A percentile compares a stretch with the other conserved stretches of the same genome.
These are phyloP conservation scores for Cantharis nigra DNA, from an alignment of 2,888 invertebrate genomes.

Conservation along the genomic window DNA sequence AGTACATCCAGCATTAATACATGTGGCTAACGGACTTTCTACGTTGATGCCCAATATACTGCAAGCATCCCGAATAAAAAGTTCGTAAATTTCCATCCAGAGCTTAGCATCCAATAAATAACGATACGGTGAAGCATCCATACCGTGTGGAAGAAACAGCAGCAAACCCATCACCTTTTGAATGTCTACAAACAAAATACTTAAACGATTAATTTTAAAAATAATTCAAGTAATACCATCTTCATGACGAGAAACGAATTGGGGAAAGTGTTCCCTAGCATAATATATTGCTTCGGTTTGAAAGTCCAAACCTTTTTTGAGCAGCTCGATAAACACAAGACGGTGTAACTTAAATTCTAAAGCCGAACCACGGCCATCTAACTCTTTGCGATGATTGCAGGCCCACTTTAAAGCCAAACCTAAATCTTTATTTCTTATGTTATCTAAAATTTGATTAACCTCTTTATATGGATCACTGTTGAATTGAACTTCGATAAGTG, in stretches of 20 bases:
- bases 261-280: constrained; percentile 82
- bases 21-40: constrained; percentile 88
- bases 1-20: constrained; percentile 89
- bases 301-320: constrained; percentile 66
- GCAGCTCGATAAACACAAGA: constrained; percentile 76
- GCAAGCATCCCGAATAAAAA: constrained; percentile 92
- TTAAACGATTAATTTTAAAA: neutral
- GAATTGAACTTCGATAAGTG: constrained; percentile 66
- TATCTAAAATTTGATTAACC: constrained; percentile 85
- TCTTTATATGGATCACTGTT: constrained; percentile 79
- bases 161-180: constrained; percentile 87
- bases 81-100: constrained; percentile 86
- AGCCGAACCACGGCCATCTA: constrained; percentile 70
- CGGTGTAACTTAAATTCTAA: constrained; percentile 84
- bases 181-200: constrained; percentile 64
- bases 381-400: constrained; percentile 70
- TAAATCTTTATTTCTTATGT: constrained; percentile 80
- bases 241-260: constrained; percentile 76
- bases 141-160: constrained; percentile 77
- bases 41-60: constrained; percentile 86
- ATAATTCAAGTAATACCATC: constrained; percentile 61
- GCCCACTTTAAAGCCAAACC: constrained; percentile 89
- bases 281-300: constrained; percentile 87
- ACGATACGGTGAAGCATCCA: constrained; percentile 78
- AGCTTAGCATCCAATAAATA: constrained; percentile 74